phyloP scores from a whole-genome alignment of 2,113 vertebrate genomes.

The Pyrgilauda ruficollis region DNA sequence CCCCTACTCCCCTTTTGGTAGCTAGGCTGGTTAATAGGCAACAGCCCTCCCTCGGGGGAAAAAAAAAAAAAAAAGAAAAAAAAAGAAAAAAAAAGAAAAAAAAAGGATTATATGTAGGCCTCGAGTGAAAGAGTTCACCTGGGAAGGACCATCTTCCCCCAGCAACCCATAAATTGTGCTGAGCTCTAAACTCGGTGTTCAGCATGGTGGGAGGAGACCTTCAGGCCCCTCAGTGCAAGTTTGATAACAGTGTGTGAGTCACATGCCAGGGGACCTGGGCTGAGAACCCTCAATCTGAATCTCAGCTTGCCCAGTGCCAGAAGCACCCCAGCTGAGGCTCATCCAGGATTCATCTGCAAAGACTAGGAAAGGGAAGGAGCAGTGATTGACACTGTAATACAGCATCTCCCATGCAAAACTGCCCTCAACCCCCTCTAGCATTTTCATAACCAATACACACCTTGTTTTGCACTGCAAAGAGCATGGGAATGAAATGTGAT shows the following conservation, averaged over 20 bases:
- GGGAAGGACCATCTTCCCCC: neutral
- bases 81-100: neutral
- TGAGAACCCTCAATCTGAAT: neutral
- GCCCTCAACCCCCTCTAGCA: neutral
- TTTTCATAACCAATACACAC: slow-evolving; percentile 21
- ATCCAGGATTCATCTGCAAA: neutral
- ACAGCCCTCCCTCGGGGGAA: neutral
- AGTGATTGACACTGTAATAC: neutral
- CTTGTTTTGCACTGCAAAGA: slow-evolving; percentile 49
- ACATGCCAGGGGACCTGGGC: neutral
- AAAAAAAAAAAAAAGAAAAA: neutral
- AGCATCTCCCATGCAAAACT: slow-evolving; percentile 17
- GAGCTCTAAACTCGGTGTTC: neutral
- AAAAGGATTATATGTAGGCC: neutral
- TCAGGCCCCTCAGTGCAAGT: neutral
- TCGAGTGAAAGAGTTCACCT: neutral
- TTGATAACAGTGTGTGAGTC: neutral
- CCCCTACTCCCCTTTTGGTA: neutral
- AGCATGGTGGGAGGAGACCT: neutral
- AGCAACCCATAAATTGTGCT: neutral
- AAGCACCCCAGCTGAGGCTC: neutral
- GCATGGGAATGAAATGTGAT: slow-evolving; percentile 18
- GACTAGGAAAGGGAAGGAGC: neutral
- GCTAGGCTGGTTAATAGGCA: neutral
- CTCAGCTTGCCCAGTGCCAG: neutral